Percentiles rank a stretch among this genome's conserved stretches.
These are phyloP conservation scores for Cheumatopsyche charites DNA, from an alignment of 1,140 invertebrate species.

Conservation along the genomic window DNA sequence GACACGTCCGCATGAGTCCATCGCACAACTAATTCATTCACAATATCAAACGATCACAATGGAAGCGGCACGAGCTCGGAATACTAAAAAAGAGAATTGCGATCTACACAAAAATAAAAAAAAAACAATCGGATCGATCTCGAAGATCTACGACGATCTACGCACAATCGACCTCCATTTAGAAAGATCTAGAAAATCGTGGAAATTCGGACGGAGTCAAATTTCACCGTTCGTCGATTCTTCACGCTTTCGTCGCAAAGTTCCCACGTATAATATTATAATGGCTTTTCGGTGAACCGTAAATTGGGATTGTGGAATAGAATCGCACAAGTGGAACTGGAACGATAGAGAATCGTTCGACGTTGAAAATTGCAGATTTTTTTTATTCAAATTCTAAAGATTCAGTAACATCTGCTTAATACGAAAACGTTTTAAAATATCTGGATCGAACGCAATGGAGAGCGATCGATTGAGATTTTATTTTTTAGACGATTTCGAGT, in stretches of 20 bases:
- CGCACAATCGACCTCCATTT: slow-evolving; percentile 1
- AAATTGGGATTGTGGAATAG: no score
- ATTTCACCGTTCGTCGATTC: slow-evolving; percentile 16
- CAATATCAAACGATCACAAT: not conserved
- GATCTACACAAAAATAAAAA: not conserved
- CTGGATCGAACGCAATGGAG: no score
- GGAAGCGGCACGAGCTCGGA: not conserved
- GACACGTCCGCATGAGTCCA: slow-evolving; percentile 17
- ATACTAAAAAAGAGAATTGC: not conserved
- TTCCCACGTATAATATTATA: no score
- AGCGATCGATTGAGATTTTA: no score
- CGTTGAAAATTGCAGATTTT: no score
- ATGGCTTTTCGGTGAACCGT: no score
- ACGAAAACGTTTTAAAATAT: no score
- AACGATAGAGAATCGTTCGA: no score
- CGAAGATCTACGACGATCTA: not conserved
- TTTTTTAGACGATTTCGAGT: no score
- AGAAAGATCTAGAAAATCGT: not conserved
- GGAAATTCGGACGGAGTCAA: not conserved
- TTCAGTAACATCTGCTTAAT: no score
- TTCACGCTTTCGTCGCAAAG: slow-evolving; percentile 4
- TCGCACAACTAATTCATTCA: slow-evolving; percentile 6
- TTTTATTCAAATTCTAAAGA: no score
- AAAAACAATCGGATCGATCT: not conserved
- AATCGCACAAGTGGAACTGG: no score